Conservation (phyloP, 2,797 vertebrate species). For the Ambastaia sidthimunki region DNA sequence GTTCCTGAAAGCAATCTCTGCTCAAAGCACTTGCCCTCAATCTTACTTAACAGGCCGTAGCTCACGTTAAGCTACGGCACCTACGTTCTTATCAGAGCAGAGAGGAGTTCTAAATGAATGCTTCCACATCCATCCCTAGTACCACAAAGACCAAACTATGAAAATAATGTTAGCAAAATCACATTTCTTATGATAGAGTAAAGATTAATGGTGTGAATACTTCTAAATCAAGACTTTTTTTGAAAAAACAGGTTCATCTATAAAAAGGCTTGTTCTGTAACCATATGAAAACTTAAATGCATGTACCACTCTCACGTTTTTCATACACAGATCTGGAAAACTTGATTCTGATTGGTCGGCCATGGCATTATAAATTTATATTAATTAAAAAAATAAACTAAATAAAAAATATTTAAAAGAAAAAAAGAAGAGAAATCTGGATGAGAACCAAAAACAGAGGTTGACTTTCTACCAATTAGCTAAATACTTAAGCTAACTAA, state of each 20-base stretch:
- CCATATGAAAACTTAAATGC: background rate
- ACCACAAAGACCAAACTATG: conserved; percentile 31
- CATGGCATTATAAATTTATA: too few species aligned
- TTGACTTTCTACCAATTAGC: too few species aligned
- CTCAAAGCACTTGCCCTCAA: conserved; percentile 56
- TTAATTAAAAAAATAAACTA: too few species aligned
- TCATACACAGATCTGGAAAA: background rate
- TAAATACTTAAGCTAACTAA: too few species aligned
- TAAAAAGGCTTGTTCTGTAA: background rate
- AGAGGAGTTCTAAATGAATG: conserved; percentile 28
- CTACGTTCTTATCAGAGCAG: conserved; percentile 39
- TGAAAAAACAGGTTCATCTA: background rate
- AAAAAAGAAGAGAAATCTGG: too few species aligned
- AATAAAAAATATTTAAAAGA: too few species aligned
- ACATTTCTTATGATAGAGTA: conserved; percentile 11
- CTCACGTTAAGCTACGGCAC: conserved; percentile 29
- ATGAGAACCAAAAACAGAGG: too few species aligned
- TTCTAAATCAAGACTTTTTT: conserved; percentile 7
- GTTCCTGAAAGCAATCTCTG: conserved; percentile 59
- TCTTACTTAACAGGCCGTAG: conserved; percentile 62
- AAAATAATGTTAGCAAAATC: conserved; percentile 36
- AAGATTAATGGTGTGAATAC: conserved; percentile 21
- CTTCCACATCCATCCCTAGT: conserved; percentile 9
- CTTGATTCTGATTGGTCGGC: background rate
- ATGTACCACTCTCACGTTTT: background rate